Conservation (phyloP, 2,888 invertebrate genomes). For the Drosophila kambysellisi region DNA sequence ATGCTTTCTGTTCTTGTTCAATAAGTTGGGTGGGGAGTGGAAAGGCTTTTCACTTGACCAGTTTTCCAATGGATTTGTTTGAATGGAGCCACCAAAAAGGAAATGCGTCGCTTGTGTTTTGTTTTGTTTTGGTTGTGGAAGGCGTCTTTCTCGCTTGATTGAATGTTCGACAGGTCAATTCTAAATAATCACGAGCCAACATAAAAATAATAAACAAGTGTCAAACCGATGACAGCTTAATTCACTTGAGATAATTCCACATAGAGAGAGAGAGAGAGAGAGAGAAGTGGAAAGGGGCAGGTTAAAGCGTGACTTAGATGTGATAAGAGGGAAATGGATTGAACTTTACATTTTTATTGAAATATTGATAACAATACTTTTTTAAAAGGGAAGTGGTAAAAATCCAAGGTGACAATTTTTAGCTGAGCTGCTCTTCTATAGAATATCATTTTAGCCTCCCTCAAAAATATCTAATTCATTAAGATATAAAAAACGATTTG, state of each 20-base stretch:
- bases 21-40: not conserved
- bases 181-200: slow-evolving; percentile 28
- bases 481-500: not conserved
- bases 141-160: slow-evolving; percentile 21
- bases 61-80: slow-evolving; percentile 37
- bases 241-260: slow-evolving; percentile 11
- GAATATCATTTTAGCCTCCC: too few relatives aligned
- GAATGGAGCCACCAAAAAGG: slow-evolving; percentile 12
- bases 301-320: not conserved
- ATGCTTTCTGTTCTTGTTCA: slow-evolving; percentile 22
- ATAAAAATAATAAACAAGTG: slow-evolving; percentile 43
- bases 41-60: slow-evolving; percentile 37
- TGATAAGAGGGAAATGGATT: not conserved
- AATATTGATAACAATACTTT: not conserved
- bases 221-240: slow-evolving; percentile 44
- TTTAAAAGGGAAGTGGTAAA: not conserved
- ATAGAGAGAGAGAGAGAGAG: not conserved
- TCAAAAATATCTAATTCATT: too few relatives aligned
- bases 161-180: slow-evolving; percentile 40
- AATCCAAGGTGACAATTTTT: not conserved
- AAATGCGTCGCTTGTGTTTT: slow-evolving; percentile 24
- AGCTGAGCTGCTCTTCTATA: too few relatives aligned
- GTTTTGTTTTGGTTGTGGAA: slow-evolving; percentile 13
- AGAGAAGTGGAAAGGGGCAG: not conserved
- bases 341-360: not conserved